phyloP scores from a whole-genome alignment of 2,888 invertebrate genomes.

The Cremastobaeus sp. region DNA sequence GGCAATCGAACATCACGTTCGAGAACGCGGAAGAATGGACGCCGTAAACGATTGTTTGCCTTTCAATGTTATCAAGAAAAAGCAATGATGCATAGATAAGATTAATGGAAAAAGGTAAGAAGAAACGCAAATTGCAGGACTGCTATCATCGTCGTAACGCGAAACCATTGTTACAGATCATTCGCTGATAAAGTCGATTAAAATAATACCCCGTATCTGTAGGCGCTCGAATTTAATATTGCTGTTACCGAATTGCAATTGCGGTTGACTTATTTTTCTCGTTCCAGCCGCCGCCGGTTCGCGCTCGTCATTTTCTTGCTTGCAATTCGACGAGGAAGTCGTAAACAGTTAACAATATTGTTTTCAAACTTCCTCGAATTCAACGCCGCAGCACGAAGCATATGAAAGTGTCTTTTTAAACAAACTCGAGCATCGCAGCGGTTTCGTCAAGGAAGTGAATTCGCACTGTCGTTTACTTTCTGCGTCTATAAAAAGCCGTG shows the following conservation, averaged over 20 bases:
- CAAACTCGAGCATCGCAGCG: conserved; percentile 21
- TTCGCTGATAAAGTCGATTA: conserved; percentile 1
- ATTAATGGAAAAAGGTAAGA: conserved; percentile 29
- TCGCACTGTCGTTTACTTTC: conserved; percentile 33
- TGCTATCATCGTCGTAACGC: conserved; percentile 6
- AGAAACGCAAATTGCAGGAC: conserved; percentile 20
- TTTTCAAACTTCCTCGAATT: conserved; percentile 27
- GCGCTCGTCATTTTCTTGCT: neutral
- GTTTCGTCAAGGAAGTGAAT: conserved; percentile 42
- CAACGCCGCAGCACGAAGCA: conserved; percentile 11
- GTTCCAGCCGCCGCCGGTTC: neutral
- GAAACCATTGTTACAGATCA: conserved; percentile 11
- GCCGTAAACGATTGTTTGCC: neutral
- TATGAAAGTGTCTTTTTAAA: conserved; percentile 34
- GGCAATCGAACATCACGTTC: too few relatives aligned
- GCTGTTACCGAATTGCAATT: neutral
- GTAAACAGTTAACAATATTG: conserved; percentile 18
- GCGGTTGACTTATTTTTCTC: neutral
- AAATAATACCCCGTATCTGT: conserved; percentile 4
- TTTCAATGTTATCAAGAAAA: conserved; percentile 19
- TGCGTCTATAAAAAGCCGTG: conserved; percentile 45
- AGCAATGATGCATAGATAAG: conserved; percentile 31
- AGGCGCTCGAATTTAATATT: conserved; percentile 1
- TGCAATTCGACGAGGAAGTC: neutral
- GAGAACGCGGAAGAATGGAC: conserved; percentile 15